Evolutionary conservation across 2,113 vertebrate genomes (phyloP).

Genomic region (Motacilla tschutschensis): DNA sequence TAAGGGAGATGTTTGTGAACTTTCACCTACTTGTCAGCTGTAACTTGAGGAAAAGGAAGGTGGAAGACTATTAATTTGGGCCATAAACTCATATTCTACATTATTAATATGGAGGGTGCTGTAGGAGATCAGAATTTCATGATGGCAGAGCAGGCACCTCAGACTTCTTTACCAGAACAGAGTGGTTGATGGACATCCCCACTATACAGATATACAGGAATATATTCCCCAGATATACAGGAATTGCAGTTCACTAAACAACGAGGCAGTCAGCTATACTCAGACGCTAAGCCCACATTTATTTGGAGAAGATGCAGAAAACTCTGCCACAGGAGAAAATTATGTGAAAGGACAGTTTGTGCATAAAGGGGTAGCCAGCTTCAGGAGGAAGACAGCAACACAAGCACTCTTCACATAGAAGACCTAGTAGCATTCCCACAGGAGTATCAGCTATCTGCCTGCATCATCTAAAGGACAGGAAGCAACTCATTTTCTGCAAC

Average conservation of each 20-base stretch:
- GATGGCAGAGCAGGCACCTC: neutral
- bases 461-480: neutral
- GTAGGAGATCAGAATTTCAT: neutral
- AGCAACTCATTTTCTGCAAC: neutral
- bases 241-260: neutral
- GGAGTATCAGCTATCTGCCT: neutral
- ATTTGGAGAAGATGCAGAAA: neutral
- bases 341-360: neutral
- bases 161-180: neutral
- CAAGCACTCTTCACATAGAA: neutral
- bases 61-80: neutral
- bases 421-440: neutral
- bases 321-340: neutral
- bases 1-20: neutral
- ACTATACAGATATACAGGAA: neutral
- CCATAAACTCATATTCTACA: neutral
- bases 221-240: neutral
- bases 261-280: neutral
- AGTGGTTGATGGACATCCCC: neutral
- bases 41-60: neutral
- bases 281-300: no score
- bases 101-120: neutral
- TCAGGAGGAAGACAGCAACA: neutral
- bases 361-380: neutral
- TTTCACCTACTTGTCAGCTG: slow-evolving; percentile 15